Percentiles rank a stretch among this genome's conserved stretches.
Conservation (phyloP, 1,140 invertebrate species). For the Dryas iulia region DNA sequence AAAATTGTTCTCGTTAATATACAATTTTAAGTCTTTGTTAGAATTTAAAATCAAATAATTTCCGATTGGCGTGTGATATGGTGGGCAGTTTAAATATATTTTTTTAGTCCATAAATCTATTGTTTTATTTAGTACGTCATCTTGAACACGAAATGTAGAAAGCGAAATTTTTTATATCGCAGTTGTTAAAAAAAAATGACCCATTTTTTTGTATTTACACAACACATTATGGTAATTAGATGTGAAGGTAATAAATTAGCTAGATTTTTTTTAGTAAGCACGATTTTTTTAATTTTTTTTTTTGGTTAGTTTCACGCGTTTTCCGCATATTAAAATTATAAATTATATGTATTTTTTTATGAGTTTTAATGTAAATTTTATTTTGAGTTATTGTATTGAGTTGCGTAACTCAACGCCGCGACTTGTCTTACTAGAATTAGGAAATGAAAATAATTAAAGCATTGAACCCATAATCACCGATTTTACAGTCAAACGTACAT, state of each 20-base stretch:
- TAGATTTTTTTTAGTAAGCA: not conserved
- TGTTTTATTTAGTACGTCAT: slow-evolving; percentile 4
- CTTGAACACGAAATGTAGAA: not conserved
- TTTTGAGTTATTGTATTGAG: no score
- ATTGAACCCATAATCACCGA: no score
- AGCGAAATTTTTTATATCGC: not conserved
- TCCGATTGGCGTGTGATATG: slow-evolving; percentile 28
- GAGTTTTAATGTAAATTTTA: no score
- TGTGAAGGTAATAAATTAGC: not conserved
- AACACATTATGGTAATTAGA: not conserved
- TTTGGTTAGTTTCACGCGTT: not conserved
- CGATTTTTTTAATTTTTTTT: not conserved
- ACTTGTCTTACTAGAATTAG: no score
- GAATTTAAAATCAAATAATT: slow-evolving; percentile 2
- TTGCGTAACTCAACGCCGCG: no score
- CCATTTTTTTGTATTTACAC: not conserved
- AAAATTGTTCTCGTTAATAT: slow-evolving; percentile 9
- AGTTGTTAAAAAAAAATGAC: not conserved
- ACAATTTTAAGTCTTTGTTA: not conserved
- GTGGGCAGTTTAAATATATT: not conserved
- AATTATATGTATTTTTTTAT: no score
- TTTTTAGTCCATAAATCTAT: not conserved
- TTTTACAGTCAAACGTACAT: no score
- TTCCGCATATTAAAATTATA: no score
- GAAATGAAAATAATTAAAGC: no score